Percentiles rank a stretch among this genome's conserved stretches.
Evolutionary conservation across 2,888 invertebrate genomes (phyloP).

Genomic region (Seira sanloemensis): DNA sequence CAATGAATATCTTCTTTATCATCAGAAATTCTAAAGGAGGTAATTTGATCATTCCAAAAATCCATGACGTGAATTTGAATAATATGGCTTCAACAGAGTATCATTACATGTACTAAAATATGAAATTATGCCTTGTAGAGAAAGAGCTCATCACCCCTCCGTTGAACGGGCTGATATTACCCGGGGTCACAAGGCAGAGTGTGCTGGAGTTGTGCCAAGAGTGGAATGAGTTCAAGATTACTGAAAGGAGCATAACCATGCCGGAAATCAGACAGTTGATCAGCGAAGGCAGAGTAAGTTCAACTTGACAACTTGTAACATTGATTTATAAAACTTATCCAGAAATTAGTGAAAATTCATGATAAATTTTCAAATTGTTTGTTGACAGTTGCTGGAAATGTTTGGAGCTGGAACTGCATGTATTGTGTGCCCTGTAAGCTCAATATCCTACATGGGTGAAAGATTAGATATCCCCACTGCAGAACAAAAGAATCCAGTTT

Average conservation of each 20-base stretch:
- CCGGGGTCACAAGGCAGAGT: constrained; percentile 94
- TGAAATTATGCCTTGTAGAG: constrained; percentile 80
- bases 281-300: constrained; percentile 88
- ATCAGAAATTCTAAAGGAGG: constrained; percentile 93
- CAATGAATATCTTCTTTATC: constrained; percentile 97
- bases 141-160: constrained; percentile 95
- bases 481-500: constrained; percentile 84
- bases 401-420: constrained; percentile 99
- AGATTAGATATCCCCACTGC: constrained; percentile 84
- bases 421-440: constrained; percentile 92
- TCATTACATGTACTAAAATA: no score
- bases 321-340: no score
- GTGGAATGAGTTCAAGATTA: constrained; percentile 91
- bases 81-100: no score
- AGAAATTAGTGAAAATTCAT: no score
- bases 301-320: no score
- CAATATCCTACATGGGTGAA: constrained; percentile 86
- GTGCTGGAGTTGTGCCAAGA: constrained; percentile 87
- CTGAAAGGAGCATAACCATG: constrained; percentile 91
- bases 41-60: constrained; percentile 75
- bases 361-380: constrained; percentile 39
- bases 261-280: constrained; percentile 84
- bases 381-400: constrained; percentile 90
- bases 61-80: no score
- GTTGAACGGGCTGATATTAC: constrained; percentile 93